Evolutionary conservation across 2,888 invertebrate species (phyloP).

Genomic region (Lasioglossum vierecki): DNA sequence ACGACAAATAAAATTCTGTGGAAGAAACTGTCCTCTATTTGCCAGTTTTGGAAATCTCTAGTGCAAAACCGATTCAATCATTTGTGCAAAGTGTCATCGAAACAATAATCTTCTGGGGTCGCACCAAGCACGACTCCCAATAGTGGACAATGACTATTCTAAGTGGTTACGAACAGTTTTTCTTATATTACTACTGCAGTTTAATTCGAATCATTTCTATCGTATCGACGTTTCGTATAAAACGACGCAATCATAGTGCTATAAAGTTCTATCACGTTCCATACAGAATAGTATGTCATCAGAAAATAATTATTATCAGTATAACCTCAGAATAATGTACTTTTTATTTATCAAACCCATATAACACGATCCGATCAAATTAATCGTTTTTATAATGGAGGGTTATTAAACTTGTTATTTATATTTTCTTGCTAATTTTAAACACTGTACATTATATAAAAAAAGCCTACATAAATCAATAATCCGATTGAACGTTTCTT

Average conservation of each 20-base stretch:
- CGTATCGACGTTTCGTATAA: constrained; percentile 62
- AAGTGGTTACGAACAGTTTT: constrained; percentile 67
- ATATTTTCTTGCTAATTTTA: constrained; percentile 49
- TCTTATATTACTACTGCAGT: constrained; percentile 66
- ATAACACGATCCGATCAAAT: constrained; percentile 11
- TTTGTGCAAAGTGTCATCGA: constrained; percentile 62
- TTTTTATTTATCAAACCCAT: constrained; percentile 60
- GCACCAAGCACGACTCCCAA: constrained; percentile 51
- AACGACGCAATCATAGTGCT: constrained; percentile 74
- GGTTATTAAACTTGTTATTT: constrained; percentile 33
- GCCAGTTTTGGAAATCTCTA: constrained; percentile 71
- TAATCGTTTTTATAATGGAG: constrained; percentile 40
- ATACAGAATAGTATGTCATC: constrained; percentile 79
- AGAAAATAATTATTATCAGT: constrained; percentile 57
- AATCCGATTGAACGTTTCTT: constrained; percentile 9
- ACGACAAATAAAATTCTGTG: constrained; percentile 85
- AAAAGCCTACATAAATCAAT: constrained; percentile 20
- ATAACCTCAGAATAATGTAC: constrained; percentile 41
- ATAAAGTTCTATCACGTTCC: constrained; percentile 83
- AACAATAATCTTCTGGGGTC: constrained; percentile 44
- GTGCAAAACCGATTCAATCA: constrained; percentile 60
- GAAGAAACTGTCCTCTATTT: constrained; percentile 39
- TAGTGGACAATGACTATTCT: constrained; percentile 69
- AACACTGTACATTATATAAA: constrained; percentile 33
- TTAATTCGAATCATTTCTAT: constrained; percentile 60